A percentile compares a stretch with the other conserved stretches of the same genome.
Conservation (phyloP, 2,113 vertebrate species). For the Odontesthes bonariensis region DNA sequence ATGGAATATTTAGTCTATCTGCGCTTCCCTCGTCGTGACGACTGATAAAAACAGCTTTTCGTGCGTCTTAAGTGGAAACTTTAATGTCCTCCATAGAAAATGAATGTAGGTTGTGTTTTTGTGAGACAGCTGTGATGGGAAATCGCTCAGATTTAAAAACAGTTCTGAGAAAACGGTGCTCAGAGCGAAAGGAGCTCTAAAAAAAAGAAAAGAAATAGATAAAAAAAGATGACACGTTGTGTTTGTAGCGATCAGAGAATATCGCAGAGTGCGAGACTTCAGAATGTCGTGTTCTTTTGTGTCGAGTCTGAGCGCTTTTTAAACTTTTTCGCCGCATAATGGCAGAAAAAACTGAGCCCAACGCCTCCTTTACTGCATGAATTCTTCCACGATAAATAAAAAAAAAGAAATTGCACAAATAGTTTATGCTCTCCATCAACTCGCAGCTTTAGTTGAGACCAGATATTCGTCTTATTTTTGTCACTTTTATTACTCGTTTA, state of each 20-base stretch:
- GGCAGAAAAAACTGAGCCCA: neutral
- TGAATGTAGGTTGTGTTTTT: neutral
- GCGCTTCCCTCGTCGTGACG: conserved; percentile 27
- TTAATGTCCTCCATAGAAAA: conserved; percentile 7
- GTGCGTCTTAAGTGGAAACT: neutral
- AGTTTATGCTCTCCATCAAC: neutral
- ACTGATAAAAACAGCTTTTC: conserved; percentile 21
- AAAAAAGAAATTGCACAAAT: neutral
- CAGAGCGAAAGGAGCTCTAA: neutral
- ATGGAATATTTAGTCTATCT: conserved; percentile 48
- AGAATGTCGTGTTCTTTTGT: neutral
- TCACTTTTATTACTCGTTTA: conserved; percentile 19
- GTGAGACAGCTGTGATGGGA: conserved; percentile 29
- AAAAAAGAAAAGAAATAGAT: no score
- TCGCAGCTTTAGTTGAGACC: neutral
- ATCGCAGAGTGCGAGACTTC: neutral
- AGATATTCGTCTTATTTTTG: conserved; percentile 10
- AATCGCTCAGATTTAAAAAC: conserved; percentile 9
- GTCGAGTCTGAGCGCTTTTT: neutral
- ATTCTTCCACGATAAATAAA: neutral
- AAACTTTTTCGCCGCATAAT: no score
- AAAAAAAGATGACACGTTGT: neutral
- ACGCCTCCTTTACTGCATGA: neutral
- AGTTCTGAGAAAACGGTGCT: conserved; percentile 29
- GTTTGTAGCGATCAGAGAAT: neutral